A percentile compares a stretch with the other conserved stretches of the same genome.
phyloP scores from a whole-genome alignment of 2,113 vertebrate species.

The Anthoscopus minutus region DNA sequence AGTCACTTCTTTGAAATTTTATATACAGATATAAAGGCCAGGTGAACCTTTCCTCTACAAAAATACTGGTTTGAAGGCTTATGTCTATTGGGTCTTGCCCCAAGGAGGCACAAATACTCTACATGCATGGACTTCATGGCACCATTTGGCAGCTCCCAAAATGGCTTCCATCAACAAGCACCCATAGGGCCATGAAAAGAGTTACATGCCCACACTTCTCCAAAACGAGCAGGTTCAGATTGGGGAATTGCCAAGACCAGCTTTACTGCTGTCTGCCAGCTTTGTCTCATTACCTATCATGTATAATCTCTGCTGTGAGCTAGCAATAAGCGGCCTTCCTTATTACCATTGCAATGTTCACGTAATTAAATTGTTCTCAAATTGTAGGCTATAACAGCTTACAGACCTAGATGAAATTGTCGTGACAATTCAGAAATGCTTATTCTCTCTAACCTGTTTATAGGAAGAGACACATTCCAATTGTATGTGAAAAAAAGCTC shows the following conservation, averaged over 20 bases:
- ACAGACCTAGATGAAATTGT: conserved; percentile 22
- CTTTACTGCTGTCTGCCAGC: background rate
- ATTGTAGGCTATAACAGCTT: conserved; percentile 18
- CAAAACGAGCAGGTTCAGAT: background rate
- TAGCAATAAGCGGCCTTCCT: background rate
- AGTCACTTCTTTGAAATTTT: background rate
- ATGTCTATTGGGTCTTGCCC: background rate
- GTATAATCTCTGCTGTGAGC: conserved; percentile 2
- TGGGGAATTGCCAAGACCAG: background rate
- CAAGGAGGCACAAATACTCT: background rate
- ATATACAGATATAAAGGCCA: background rate
- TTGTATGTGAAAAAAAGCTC: background rate
- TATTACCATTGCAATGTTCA: conserved; percentile 33
- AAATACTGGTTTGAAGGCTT: background rate
- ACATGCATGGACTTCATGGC: background rate
- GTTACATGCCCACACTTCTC: background rate
- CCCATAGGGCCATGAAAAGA: background rate
- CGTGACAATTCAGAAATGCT: conserved; percentile 28
- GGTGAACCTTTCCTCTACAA: background rate
- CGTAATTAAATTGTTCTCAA: conserved; percentile 45
- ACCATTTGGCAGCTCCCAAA: background rate
- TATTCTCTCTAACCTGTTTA: conserved; percentile 17
- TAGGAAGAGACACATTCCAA: background rate
- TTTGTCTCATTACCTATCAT: conserved; percentile 17
- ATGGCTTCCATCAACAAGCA: background rate